Evolutionary conservation across 37 sponge, comb jelly and placozoan genomes (phyloP), one percentile per base, ranked within the genome.

Genomic region (Halisarca cf. caerulea): DNA sequence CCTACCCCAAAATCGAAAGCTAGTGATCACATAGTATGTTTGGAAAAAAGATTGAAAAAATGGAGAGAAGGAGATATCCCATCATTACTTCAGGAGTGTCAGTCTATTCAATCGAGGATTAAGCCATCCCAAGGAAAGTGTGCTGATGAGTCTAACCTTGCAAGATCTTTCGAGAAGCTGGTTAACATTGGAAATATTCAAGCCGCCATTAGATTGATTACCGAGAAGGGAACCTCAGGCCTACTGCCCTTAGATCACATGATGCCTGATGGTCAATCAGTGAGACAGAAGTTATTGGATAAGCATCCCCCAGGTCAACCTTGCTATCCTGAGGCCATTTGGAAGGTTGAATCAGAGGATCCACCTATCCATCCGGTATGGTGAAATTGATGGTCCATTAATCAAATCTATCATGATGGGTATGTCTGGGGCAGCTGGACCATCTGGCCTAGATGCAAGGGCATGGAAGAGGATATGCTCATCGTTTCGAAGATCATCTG

Each of bases 231-330:
- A 14, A 2, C 53, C 18, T 17, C 35, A 58, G 34, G 58, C 11
- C 28, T 47, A 1, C 80, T 80, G 33, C 59, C 27, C 28, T 36
- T 80, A 20, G 58, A 80, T 58, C 38, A 80, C 36, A 27, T 70
- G 20, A 23, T 35, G 34, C 72, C 36, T 4, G 36, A 70, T 14
- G 36, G 36, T 21, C n/a, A 36, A 37, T 21, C 38, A 54, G 80
- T 80, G 37, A 21, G 21, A 15, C 7, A 70, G 20, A 21, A 43
- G 28, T 59, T 84, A 27, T 4, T 36, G 38, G 54, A 45, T 20
- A 84, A 84, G 58, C 84, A 84, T 44, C 84, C 84, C 9, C 42
- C 33, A 34, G 30, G 35, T 24, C 59, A 36, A 40, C 86, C 86
- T 38, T 21, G 30, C n/a, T 28, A 62, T 23, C 51, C 62, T 5